A percentile compares a stretch with the other conserved stretches of the same genome.
Evolutionary conservation across 2,113 vertebrate genomes (phyloP).

Genomic region (Salvelinus namaycush): DNA sequence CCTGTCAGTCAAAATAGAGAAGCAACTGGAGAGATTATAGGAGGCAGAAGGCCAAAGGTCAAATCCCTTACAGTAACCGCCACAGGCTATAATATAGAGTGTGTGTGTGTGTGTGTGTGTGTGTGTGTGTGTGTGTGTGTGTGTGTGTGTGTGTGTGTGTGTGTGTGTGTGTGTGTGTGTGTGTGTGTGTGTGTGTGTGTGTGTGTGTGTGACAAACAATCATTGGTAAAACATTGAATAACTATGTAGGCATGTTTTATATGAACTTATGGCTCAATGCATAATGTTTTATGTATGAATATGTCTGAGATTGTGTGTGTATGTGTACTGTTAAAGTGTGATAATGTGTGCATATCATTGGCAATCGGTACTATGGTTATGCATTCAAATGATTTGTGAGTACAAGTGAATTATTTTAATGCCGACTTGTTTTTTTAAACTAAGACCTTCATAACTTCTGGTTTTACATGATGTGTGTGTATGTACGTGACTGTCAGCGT

Average conservation of each 20-base stretch:
- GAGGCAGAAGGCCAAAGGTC: no score
- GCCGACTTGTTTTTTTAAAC: not conserved
- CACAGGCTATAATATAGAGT: not conserved
- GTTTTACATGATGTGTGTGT: slow-evolving; percentile 8
- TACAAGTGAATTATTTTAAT: not conserved
- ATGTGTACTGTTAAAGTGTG: not conserved
- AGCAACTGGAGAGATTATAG: no score
- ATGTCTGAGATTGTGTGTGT: not conserved
- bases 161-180: not conserved
- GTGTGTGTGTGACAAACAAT: not conserved
- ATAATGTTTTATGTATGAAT: not conserved
- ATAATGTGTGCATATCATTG: not conserved
- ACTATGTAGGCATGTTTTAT: not conserved
- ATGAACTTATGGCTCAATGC: not conserved
- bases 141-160: not conserved
- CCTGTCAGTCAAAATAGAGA: no score
- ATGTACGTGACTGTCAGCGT: not conserved
- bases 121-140: not conserved
- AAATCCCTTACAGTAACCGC: no score
- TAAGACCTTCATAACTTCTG: not conserved
- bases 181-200: not conserved
- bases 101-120: not conserved
- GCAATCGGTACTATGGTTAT: not conserved
- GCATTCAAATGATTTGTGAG: not conserved
- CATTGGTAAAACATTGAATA: no score